Base-by-base conservation (phyloP, 2,888 invertebrate genomes). In the Leucania comma region DNA sequence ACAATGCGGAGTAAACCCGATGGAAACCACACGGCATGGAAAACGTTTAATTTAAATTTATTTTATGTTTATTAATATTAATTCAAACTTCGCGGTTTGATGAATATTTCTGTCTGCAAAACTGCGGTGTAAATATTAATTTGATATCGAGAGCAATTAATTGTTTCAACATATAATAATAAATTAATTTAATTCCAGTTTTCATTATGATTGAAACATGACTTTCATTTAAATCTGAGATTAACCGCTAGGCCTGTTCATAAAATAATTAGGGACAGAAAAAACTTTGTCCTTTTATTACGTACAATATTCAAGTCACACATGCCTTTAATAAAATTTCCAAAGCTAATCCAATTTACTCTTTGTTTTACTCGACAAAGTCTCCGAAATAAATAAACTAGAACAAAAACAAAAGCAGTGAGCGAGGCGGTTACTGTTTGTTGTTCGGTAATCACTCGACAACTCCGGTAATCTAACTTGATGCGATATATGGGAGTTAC, bases 391-490 rank as follows among this genome's bases (percentile, higher is more conserved):
- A 59, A 69, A 24, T 54, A 22, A 69, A 63, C 56, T 38, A 32
- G 46, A 48, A 65, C 51, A 53, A 65, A 51, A 53, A 61, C 60
- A 62, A 58, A 32, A 50, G 5, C 50, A 24, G 22, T 20, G n/a
- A 5, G 8, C 20, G 32, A 53, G 53, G 14, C 26, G 26, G 46
- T 61, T 26, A 20, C 50, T n/a, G 53, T 22, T 22, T 10, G 59
- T 50, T 51, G 67, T 67, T 63, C 22, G 24, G 59, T 46, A 50
- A 58, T 59, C 58, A 62, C 61, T 69, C 61, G 20, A 38, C 17
- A 78, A 78, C 70, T 75, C 58, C 48, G 4, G 10, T 71, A 46
- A 75, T 78, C 63, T 67, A 75, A 78, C 63, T 79, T 64, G 32
- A 17, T 51, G 38, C 56, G 46, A 48, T 48, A n/a, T 35, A 22